Conservation (phyloP, 2,113 vertebrate genomes). For the Anarhynchus alexandrinus region DNA sequence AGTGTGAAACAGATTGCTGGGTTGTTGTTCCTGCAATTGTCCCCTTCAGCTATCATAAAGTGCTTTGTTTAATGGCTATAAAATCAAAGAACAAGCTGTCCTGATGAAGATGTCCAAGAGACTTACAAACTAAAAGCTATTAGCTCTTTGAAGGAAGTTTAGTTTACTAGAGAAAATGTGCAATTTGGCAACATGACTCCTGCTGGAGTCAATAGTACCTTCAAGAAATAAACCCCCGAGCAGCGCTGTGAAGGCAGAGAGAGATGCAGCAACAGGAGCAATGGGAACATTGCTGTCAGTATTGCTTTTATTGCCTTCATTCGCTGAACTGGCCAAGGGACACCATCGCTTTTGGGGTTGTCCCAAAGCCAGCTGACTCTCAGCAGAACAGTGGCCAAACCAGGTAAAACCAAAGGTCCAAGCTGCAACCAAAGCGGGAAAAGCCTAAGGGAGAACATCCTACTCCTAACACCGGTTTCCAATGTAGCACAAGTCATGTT, state of each 20-base stretch:
- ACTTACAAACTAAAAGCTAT: conserved; percentile 7
- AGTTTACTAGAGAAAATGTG: background rate
- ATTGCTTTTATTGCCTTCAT: background rate
- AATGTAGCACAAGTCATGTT: background rate
- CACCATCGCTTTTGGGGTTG: accelerated
- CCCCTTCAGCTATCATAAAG: conserved; percentile 62
- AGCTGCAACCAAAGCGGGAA: background rate
- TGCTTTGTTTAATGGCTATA: conserved; percentile 55
- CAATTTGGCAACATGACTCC: background rate
- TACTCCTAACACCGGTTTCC: background rate
- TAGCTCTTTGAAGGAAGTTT: background rate
- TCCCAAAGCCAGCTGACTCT: background rate
- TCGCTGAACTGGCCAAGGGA: background rate
- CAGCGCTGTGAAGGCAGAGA: background rate
- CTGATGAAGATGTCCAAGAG: conserved; percentile 53
- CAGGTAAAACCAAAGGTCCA: background rate
- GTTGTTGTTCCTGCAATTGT: conserved; percentile 58
- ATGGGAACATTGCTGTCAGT: too few relatives aligned
- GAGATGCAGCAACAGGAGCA: background rate
- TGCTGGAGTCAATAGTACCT: background rate
- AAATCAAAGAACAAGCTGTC: conserved; percentile 63
- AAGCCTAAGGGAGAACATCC: background rate
- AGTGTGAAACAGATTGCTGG: conserved; percentile 65
- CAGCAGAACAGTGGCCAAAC: background rate
- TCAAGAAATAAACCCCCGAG: background rate